phyloP scores from a whole-genome alignment of 1,140 invertebrate genomes.

The Drosophila tropicalis region DNA sequence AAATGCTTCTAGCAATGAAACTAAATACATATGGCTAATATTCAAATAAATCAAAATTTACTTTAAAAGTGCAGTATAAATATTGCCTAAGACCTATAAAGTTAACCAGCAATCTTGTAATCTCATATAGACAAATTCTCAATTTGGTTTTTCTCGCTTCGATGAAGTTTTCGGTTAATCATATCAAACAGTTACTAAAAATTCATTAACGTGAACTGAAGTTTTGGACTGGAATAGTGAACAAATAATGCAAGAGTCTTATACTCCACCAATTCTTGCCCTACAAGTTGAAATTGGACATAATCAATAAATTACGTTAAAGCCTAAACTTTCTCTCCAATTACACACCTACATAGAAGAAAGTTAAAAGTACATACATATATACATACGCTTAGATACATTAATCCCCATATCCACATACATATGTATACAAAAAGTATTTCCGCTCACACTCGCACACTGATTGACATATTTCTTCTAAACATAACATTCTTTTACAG shows the following conservation, averaged over 20 bases:
- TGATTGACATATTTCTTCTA: slow-evolving; percentile 50
- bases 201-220: no score
- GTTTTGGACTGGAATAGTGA: no score
- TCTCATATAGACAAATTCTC: no score
- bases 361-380: not conserved
- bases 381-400: no score
- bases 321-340: not conserved
- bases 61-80: not conserved
- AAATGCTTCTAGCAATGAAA: not conserved
- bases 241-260: not conserved
- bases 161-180: no score
- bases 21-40: not conserved
- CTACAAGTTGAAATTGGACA: not conserved
- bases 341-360: not conserved
- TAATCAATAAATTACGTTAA: not conserved
- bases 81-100: not conserved
- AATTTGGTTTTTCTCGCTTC: no score
- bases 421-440: not conserved
- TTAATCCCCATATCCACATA: not conserved
- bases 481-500: slow-evolving; percentile 77
- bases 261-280: no score
- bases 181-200: no score
- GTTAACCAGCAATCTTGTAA: no score
- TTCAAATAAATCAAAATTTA: not conserved
- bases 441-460: slow-evolving; percentile 11